phyloP scores from a whole-genome alignment of 2,797 vertebrate species.

The Galago senegalensis region DNA sequence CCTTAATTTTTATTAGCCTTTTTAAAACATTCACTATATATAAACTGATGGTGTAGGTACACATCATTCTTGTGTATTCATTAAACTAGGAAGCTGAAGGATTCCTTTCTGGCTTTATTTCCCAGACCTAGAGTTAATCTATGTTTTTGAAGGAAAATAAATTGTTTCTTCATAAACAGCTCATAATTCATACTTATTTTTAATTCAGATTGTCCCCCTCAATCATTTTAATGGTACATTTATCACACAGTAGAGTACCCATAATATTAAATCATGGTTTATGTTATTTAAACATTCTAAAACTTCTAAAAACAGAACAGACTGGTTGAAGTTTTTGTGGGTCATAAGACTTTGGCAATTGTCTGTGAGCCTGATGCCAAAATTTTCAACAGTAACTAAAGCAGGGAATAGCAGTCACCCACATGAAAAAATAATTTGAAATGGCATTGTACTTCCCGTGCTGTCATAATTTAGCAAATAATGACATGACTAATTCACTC shows the following conservation, averaged over 20 bases:
- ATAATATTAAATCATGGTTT: not conserved
- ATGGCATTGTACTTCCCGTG: not conserved
- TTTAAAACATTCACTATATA: not conserved
- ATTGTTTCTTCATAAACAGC: slow-evolving; percentile 28
- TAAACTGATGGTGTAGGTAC: not conserved
- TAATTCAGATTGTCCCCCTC: slow-evolving; percentile 28
- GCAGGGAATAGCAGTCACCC: not conserved
- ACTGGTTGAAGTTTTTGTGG: not conserved
- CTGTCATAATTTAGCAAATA: slow-evolving; percentile 50
- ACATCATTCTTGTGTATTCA: slow-evolving; percentile 1
- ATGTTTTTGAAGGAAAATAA: slow-evolving; percentile 51
- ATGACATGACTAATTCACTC: not conserved
- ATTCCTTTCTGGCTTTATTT: not conserved
- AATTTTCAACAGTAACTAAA: slow-evolving; percentile 15
- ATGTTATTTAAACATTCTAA: not conserved
- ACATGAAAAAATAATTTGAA: slow-evolving; percentile 7
- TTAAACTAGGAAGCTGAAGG: slow-evolving; percentile 1
- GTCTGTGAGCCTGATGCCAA: not conserved
- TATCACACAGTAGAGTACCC: not conserved
- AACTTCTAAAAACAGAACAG: slow-evolving; percentile 27
- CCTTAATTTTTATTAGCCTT: slow-evolving; percentile 33
- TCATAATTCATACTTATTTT: slow-evolving; percentile 6
- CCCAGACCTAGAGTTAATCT: not conserved
- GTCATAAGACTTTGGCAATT: not conserved
- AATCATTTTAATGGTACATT: not conserved